These are phyloP conservation scores for Valencia hispanica DNA, from an alignment of 2,797 vertebrate species.

Conservation along the genomic window DNA sequence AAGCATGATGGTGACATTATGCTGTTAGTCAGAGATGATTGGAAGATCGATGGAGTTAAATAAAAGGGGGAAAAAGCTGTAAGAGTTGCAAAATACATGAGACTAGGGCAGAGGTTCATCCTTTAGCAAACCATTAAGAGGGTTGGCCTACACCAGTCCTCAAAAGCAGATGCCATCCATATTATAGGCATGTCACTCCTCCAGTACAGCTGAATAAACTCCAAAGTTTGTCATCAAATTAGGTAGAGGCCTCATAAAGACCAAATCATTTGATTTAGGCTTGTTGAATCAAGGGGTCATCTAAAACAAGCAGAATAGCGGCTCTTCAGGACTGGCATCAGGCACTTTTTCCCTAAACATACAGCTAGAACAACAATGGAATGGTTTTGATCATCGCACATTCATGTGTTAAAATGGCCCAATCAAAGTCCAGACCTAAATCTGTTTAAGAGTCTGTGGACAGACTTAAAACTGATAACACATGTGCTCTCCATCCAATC, in stretches of 20 bases:
- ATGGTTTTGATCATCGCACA: neutral
- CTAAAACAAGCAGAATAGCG: neutral
- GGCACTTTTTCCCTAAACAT: neutral
- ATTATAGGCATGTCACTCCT: neutral
- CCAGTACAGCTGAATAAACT: neutral
- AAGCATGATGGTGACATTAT: neutral
- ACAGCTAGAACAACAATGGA: neutral
- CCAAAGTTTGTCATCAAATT: neutral
- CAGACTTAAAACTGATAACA: neutral
- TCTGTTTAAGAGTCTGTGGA: neutral
- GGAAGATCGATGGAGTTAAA: neutral
- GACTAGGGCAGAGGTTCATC: neutral
- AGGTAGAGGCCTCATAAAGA: neutral
- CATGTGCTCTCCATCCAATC: neutral
- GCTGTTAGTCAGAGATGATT: neutral
- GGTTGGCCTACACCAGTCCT: neutral
- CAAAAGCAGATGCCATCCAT: neutral
- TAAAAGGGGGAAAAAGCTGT: neutral
- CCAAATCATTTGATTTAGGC: neutral
- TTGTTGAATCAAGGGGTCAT: neutral
- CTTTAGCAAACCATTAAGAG: neutral
- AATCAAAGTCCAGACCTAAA: neutral
- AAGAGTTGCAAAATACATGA: neutral
- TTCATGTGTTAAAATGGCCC: neutral
- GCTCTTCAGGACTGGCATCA: neutral